Conservation (phyloP, 2,888 invertebrate species). For the Erebia aethiops region DNA sequence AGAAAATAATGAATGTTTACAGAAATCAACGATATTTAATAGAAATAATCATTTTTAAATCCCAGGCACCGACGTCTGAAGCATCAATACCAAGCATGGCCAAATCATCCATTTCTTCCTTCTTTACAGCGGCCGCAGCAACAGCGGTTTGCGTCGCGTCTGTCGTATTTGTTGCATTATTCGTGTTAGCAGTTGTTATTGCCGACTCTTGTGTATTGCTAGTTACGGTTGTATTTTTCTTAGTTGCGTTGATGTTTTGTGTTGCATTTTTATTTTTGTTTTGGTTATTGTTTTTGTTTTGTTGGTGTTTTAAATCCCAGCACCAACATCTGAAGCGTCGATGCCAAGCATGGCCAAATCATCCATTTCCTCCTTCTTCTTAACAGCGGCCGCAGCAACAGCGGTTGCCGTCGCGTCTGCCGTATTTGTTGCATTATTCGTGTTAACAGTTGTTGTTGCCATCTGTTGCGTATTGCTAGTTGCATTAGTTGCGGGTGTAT, state of each 20-base stretch:
- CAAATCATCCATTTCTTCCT: slow-evolving; percentile 87
- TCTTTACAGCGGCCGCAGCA: slow-evolving; percentile 52
- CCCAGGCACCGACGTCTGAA: slow-evolving; percentile 86
- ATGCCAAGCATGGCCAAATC: slow-evolving; percentile 94
- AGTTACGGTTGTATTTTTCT: slow-evolving; percentile 2
- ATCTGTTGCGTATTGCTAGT: slow-evolving; percentile 30
- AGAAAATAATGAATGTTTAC: not conserved
- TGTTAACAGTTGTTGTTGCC: slow-evolving; percentile 18
- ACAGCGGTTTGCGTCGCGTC: slow-evolving; percentile 25
- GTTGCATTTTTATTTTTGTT: slow-evolving; percentile 6
- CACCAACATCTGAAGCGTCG: slow-evolving; percentile 90
- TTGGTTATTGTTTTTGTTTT: slow-evolving; percentile 31
- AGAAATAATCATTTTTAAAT: slow-evolving; percentile 45
- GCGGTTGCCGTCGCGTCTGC: slow-evolving; percentile 26
- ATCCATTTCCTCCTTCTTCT: slow-evolving; percentile 83
- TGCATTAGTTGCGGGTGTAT: not conserved
- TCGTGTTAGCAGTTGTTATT: slow-evolving; percentile 25
- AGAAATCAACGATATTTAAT: not conserved
- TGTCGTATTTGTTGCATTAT: slow-evolving; percentile 28
- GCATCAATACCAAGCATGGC: slow-evolving; percentile 94
- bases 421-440: slow-evolving; percentile 34
- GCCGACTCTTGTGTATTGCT: slow-evolving; percentile 32
- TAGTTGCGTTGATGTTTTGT: not conserved
- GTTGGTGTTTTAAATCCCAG: slow-evolving; percentile 58
- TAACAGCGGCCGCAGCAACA: not conserved